phyloP scores from a whole-genome alignment of 2,888 invertebrate genomes.

The Hypsopygia costalis region DNA sequence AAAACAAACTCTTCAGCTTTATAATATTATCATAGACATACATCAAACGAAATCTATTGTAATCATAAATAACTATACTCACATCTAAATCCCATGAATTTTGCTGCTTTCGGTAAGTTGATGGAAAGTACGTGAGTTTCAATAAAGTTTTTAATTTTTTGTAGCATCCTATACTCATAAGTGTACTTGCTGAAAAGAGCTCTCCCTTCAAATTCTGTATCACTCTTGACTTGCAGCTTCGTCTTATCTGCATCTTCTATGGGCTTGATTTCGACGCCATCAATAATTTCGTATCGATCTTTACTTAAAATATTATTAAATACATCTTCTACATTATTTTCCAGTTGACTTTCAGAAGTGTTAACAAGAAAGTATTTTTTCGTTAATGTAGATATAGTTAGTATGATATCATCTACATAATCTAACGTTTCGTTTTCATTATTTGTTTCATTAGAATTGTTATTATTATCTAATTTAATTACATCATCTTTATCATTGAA shows the following conservation, averaged over 20 bases:
- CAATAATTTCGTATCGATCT: slow-evolving; percentile 78
- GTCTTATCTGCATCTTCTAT: slow-evolving; percentile 27
- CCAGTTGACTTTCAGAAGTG: slow-evolving; percentile 58
- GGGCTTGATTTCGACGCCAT: slow-evolving; percentile 77
- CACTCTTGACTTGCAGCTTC: slow-evolving; percentile 13
- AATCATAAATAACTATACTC: no score
- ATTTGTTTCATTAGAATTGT: slow-evolving; percentile 21
- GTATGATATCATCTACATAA: slow-evolving; percentile 48
- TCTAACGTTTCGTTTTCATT: slow-evolving; percentile 21
- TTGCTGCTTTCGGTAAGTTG: slow-evolving; percentile 84
- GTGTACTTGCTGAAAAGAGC: slow-evolving; percentile 62
- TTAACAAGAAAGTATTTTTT: slow-evolving; percentile 52
- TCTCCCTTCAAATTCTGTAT: slow-evolving; percentile 39
- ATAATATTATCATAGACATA: no score
- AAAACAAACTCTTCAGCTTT: no score
- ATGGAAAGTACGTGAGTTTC: slow-evolving; percentile 83
- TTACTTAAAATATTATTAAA: slow-evolving; percentile 79
- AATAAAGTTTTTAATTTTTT: slow-evolving; percentile 80
- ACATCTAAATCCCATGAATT: slow-evolving; percentile 83
- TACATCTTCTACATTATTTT: slow-evolving; percentile 75
- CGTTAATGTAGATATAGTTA: slow-evolving; percentile 45
- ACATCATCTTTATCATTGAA: slow-evolving; percentile 15
- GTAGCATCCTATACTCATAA: slow-evolving; percentile 77
- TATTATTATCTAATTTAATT: slow-evolving; percentile 22
- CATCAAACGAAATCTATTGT: no score